A percentile compares a stretch with the other conserved stretches of the same genome.
These are phyloP conservation scores for Macropis europaea DNA, from an alignment of 2,888 invertebrate species.

Conservation along the genomic window DNA sequence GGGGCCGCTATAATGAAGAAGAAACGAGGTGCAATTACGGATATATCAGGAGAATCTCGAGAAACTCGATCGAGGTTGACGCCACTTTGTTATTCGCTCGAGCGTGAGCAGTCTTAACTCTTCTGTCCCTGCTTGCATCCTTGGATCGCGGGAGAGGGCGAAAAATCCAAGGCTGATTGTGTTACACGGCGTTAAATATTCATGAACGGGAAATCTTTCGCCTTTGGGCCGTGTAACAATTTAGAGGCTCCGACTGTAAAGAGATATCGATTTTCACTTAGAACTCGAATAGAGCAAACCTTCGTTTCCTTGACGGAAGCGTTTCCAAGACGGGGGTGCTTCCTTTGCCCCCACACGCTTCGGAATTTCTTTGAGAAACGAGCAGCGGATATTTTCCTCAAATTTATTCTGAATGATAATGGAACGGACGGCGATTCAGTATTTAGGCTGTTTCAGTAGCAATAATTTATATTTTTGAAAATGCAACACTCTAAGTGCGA, in stretches of 20 bases:
- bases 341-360: neutral
- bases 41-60: conserved; percentile 12
- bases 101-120: conserved; percentile 36
- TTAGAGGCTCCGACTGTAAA: conserved; percentile 17
- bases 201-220: conserved; percentile 40
- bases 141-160: neutral
- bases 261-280: conserved; percentile 44
- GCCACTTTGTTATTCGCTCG: conserved; percentile 29
- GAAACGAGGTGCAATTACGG: conserved; percentile 10
- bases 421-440: no score
- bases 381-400: no score
- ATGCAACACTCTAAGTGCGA: no score
- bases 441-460: no score
- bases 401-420: no score
- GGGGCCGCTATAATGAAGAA: conserved; percentile 9
- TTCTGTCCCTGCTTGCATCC: neutral
- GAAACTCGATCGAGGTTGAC: conserved; percentile 39
- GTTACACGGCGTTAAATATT: conserved; percentile 41
- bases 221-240: conserved; percentile 21
- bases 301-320: neutral
- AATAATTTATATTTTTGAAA: no score
- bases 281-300: conserved; percentile 2
- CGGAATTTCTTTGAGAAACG: no score
- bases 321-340: neutral
- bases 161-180: conserved; percentile 24